phyloP scores from a whole-genome alignment of 92 coral and sea anemone species.

The Palythoa heliodiscus region DNA sequence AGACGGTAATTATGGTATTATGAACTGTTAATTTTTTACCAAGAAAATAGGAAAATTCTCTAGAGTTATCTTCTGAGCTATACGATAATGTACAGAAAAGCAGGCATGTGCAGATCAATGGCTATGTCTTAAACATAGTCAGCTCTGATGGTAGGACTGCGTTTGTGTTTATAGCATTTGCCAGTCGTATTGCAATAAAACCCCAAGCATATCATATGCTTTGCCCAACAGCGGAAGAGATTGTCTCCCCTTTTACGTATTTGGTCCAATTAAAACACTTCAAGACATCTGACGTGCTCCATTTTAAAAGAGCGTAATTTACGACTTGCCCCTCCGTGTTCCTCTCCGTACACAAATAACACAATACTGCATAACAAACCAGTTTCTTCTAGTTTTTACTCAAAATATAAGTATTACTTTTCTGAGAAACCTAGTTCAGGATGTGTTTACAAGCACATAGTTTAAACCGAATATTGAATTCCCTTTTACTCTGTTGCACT shows the following conservation, averaged over 20 bases:
- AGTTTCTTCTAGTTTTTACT: not conserved
- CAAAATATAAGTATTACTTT: not conserved
- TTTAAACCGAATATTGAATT: not conserved
- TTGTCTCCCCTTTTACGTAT: not conserved
- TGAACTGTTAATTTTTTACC: too few species aligned
- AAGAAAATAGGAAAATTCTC: too few species aligned
- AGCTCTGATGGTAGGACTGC: too few species aligned
- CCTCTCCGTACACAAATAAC: not conserved
- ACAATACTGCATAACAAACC: not conserved
- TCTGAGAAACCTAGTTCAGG: not conserved
- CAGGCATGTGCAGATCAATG: too few species aligned
- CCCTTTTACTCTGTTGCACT: not conserved
- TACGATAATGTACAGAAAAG: too few species aligned
- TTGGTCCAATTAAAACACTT: conserved; percentile 6
- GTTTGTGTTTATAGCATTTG: not conserved
- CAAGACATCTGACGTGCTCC: not conserved
- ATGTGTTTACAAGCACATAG: not conserved
- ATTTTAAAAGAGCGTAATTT: not conserved
- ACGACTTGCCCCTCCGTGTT: not conserved
- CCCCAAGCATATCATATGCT: too few species aligned
- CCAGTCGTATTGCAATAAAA: not conserved
- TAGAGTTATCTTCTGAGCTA: too few species aligned
- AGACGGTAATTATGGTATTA: too few species aligned
- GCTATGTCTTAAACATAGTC: too few species aligned
- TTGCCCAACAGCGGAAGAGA: not conserved